Conservation (phyloP, 2,113 vertebrate species). For the Atrichornis clamosus region DNA sequence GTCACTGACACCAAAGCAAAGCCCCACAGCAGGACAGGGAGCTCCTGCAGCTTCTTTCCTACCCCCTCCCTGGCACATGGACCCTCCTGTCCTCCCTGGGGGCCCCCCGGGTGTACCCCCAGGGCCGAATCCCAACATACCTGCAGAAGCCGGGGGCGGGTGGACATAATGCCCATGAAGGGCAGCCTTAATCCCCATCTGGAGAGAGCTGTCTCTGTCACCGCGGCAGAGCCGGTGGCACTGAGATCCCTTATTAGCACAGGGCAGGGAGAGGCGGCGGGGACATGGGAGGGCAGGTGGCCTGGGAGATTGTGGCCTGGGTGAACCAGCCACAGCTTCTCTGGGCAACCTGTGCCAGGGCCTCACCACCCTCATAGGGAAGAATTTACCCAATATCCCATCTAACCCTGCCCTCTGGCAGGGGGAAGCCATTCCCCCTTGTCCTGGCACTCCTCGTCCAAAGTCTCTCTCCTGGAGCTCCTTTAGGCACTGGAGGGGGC, state of each 20-base stretch:
- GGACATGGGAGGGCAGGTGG: neutral
- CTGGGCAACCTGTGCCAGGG: neutral
- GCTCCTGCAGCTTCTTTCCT: neutral
- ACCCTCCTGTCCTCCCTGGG: neutral
- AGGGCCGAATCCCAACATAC: accelerated
- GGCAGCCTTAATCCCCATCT: conserved; percentile 2
- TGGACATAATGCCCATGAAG: neutral
- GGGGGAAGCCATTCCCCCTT: neutral
- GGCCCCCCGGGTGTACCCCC: neutral
- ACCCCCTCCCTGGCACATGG: accelerated
- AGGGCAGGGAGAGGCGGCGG: neutral
- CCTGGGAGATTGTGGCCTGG: accelerated
- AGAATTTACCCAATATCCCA: accelerated
- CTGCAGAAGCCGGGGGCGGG: neutral
- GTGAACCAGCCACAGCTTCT: neutral
- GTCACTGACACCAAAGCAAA: accelerated
- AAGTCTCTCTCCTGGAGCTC: neutral
- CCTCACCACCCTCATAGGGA: neutral
- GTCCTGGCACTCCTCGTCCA: neutral
- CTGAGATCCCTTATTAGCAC: neutral
- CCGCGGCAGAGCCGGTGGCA: neutral
- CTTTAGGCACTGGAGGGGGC: neutral
- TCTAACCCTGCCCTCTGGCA: neutral
- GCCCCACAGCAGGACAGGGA: neutral
- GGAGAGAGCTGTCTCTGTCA: neutral